Base-by-base conservation (phyloP, 2,797 vertebrate species). In the Dallia pectoralis region DNA sequence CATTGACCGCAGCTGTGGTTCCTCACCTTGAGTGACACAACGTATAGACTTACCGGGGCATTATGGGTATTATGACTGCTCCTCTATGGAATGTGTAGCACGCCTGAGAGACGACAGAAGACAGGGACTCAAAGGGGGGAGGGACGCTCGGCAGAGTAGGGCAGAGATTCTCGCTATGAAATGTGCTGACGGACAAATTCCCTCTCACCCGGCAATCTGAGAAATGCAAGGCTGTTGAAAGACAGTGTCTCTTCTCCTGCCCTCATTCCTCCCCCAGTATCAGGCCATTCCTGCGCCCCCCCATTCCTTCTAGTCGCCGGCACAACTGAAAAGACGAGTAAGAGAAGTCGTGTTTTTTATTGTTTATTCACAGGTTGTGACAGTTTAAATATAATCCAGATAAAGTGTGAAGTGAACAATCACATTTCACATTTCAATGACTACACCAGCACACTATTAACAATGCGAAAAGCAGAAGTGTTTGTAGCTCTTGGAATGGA, bases 81-180 rank as follows among this genome's bases (percentile, higher is more conserved):
- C 66, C 53, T 40, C 79, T 70, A 67, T 74, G 88, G 85, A 88
- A 88, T 85, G 79, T 69, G 65, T 51, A 74, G 77, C 72, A 83
- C 72, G 78, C 79, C 85, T 80, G 81, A 77, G 76, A 75, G 66
- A 76, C 33, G 33, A 7, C 33, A 36, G 82, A 19, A 47, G 64
- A 51, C 48, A 1, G 48, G 48, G 48, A 36, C 33, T 36, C 18
- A 19, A 6, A 2, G 19, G 6, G 49, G 15, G 49, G 7, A 7
- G 33, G 33, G 33, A 36, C 3, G 19, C 19, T 22, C 9, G 18
- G 18, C 19, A 4, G 5, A 19, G 53, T 18, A 1, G 15, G 1
- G 27, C 16, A 47, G 53, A 61, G 72, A 36, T 65, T 67, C 44
- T 27, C 79, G 71, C 56, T 69, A 67, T 67, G 66, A 69, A 75